Conservation (phyloP, 2,888 invertebrate genomes). For the Acrocyrtus sp. region DNA sequence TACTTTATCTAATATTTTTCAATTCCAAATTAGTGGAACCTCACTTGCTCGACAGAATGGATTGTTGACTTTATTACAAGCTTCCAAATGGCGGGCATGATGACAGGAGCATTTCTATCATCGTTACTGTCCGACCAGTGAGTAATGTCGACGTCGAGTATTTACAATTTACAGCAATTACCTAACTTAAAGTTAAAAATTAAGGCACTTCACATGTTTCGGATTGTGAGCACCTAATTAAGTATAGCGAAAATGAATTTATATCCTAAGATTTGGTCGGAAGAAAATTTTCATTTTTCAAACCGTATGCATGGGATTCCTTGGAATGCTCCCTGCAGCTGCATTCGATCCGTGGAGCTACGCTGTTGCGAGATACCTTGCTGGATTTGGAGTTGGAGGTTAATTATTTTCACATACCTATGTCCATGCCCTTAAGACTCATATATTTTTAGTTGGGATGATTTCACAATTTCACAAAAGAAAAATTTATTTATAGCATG, state of each 20-base stretch:
- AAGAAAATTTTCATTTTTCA: constrained; percentile 48
- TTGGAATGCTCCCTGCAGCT: constrained; percentile 49
- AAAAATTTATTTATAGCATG: constrained; percentile 22
- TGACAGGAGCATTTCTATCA: constrained; percentile 46
- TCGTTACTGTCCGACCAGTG: constrained; percentile 55
- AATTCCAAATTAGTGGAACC: constrained; percentile 44
- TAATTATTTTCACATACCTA: not conserved
- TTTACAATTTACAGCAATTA: too few species aligned
- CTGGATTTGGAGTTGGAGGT: constrained; percentile 58
- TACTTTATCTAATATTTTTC: not conserved
- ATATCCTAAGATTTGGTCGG: constrained; percentile 46
- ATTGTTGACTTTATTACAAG: constrained; percentile 51
- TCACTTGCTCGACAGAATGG: constrained; percentile 50
- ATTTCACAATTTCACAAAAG: not conserved
- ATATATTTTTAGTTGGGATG: not conserved
- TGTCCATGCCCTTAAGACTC: not conserved
- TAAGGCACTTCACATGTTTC: not conserved
- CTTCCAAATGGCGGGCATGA: constrained; percentile 58
- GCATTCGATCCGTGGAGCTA: constrained; percentile 52
- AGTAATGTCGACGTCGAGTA: too few species aligned
- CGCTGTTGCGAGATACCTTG: constrained; percentile 38
- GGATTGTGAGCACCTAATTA: not conserved
- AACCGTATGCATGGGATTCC: constrained; percentile 43
- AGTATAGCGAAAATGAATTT: not conserved
- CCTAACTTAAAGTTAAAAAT: too few species aligned